Evolutionary conservation across 2,888 invertebrate species (phyloP).

Genomic region (Melieria picta): DNA sequence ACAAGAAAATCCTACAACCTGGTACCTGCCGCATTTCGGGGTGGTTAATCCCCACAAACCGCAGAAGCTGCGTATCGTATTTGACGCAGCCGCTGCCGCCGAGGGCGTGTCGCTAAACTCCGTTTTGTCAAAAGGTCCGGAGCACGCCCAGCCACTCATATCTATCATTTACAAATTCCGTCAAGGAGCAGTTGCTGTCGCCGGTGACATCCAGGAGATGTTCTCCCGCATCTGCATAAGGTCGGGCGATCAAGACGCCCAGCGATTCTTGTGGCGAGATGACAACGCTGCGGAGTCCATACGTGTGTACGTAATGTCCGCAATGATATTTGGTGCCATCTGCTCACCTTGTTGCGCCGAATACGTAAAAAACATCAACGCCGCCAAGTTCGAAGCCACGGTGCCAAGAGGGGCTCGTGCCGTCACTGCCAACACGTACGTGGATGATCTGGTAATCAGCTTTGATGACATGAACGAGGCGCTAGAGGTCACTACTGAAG

Average conservation of each 20-base stretch:
- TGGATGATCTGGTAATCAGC: constrained; percentile 42
- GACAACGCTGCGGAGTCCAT: no score
- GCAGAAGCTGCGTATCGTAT: constrained; percentile 47
- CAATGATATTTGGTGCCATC: no score
- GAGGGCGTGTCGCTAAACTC: constrained; percentile 47
- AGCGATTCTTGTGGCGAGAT: no score
- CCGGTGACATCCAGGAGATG: no score
- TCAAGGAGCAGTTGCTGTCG: constrained; percentile 9
- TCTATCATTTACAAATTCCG: constrained; percentile 52
- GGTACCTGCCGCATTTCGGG: no score
- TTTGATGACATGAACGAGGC: constrained; percentile 49
- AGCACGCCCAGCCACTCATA: constrained; percentile 46
- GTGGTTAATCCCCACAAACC: constrained; percentile 6
- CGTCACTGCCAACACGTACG: constrained; percentile 38
- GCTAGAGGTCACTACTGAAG: background rate
- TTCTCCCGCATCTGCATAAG: no score
- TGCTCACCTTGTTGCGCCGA: no score
- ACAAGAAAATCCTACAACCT: no score
- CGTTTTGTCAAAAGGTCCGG: constrained; percentile 48
- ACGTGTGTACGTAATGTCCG: no score
- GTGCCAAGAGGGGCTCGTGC: constrained; percentile 37
- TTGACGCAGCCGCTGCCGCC: constrained; percentile 51
- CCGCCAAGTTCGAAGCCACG: constrained; percentile 28
- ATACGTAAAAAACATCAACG: constrained; percentile 50
- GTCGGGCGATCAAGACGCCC: no score